Percentiles rank a stretch among this genome's conserved stretches.
These are phyloP conservation scores for Drosophila leontia DNA, from an alignment of 1,140 invertebrate genomes.

Conservation along the genomic window DNA sequence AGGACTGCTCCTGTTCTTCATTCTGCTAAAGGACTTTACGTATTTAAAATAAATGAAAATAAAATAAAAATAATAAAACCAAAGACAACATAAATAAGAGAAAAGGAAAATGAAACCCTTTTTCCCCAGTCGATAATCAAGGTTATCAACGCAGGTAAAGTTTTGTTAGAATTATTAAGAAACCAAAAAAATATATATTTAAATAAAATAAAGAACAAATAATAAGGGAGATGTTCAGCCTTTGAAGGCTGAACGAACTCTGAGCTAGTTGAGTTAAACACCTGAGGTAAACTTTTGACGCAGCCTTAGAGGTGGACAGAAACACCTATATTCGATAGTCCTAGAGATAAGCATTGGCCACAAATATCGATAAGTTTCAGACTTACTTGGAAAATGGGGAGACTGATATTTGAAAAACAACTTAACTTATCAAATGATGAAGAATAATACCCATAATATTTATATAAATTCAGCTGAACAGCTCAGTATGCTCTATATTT, in stretches of 20 bases:
- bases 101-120: too few species aligned
- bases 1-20: too few species aligned
- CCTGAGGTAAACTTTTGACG: not conserved
- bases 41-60: too few species aligned
- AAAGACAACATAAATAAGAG: too few species aligned
- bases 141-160: too few species aligned
- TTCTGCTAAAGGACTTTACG: too few species aligned
- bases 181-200: too few species aligned
- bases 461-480: not conserved
- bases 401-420: too few species aligned
- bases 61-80: too few species aligned
- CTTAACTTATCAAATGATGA: not conserved
- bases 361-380: not conserved
- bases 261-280: not conserved
- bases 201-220: not conserved
- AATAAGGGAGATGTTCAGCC: not conserved
- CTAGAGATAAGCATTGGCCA: not conserved
- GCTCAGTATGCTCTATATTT: not conserved
- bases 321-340: not conserved
- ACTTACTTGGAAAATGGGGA: too few species aligned
- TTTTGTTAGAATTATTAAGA: too few species aligned
- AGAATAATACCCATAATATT: not conserved
- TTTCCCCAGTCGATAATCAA: too few species aligned
- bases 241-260: not conserved
- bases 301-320: not conserved